Evolutionary conservation across 1,140 invertebrate genomes (phyloP), one percentile per base, ranked within the genome.

Genomic region (Zaprionus capensis): DNA sequence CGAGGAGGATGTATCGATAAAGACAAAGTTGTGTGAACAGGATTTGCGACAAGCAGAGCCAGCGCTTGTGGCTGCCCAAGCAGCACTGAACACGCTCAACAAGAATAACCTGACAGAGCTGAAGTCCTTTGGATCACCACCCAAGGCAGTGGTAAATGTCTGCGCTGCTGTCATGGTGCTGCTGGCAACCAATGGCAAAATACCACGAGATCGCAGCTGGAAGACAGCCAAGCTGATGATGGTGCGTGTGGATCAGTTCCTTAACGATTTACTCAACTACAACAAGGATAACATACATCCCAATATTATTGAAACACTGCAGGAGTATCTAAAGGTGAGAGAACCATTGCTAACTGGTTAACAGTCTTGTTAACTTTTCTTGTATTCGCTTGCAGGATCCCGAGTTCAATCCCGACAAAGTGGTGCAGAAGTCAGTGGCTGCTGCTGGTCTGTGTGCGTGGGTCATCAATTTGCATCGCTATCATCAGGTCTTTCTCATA

Each of bases 271-370:
- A 20, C 95, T 97, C 22, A 97, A 97, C 90, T 99, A 98, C 85
- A 96, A 99, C 91, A 99, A 99, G 92, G 98, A 99, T 92, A 97
- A 98, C 91, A 99, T 99, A 91, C 96, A 96, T 84, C 96, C 97
- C 1, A 96, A 97, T 78, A 95, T 98, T 55, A 95, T 98, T 7
- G 98, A 97, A 93, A 96, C 93, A 90, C 70, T 94, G 93, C 76
- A 95, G 94, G 81, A 93, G 91, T 84, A 94, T 61, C 94, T 77
- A 88, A 92, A 92, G 75, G 91, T 91, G 20, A 41, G 36, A 24
- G 2, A 5, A 36, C 15, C 5, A 14, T 36, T 46, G 0, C 38
- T 46, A 26, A 49, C 34, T n/a, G 4, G 15, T 11, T 15, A 0
- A n/a, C 2, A 17, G 0, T 44, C 15, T 1, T 7, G n/a, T 17